A percentile compares a stretch with the other conserved stretches of the same genome.
Conservation (phyloP, 1,140 invertebrate genomes). For the Uloborus diversus region DNA sequence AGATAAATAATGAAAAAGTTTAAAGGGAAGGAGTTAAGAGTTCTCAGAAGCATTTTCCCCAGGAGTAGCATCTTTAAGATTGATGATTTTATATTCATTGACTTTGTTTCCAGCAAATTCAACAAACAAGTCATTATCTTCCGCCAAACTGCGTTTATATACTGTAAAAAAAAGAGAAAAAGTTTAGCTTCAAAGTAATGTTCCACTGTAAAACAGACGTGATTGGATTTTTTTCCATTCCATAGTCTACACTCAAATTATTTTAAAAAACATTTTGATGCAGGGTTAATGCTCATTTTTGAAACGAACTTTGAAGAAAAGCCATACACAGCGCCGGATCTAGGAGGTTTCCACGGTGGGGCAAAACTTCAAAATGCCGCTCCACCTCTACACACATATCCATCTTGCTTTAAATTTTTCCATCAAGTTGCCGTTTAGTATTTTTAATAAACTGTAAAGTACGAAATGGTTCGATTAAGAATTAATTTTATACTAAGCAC, state of each 20-base stretch:
- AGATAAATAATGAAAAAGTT: slow-evolving; percentile 8
- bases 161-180: slow-evolving; percentile 70
- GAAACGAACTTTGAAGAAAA: too few species aligned
- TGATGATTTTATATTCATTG: slow-evolving; percentile 77
- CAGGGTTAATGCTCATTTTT: too few species aligned
- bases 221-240: not conserved
- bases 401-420: too few species aligned
- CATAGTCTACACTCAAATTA: not conserved
- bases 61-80: slow-evolving; percentile 69
- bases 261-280: too few species aligned
- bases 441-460: too few species aligned
- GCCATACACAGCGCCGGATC: too few species aligned
- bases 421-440: too few species aligned
- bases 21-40: slow-evolving; percentile 18
- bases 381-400: too few species aligned
- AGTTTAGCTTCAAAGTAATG: not conserved
- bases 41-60: slow-evolving; percentile 18
- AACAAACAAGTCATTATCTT: slow-evolving; percentile 71
- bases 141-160: slow-evolving; percentile 74
- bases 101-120: slow-evolving; percentile 79
- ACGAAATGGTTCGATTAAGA: too few species aligned
- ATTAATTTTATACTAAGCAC: too few species aligned
- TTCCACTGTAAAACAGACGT: not conserved
- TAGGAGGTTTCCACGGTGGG: too few species aligned
- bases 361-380: too few species aligned